Percentiles rank a stretch among this genome's conserved stretches.
These are phyloP conservation scores for Camponotus pennsylvanicus DNA, from an alignment of 1,140 invertebrate genomes.

Conservation along the genomic window DNA sequence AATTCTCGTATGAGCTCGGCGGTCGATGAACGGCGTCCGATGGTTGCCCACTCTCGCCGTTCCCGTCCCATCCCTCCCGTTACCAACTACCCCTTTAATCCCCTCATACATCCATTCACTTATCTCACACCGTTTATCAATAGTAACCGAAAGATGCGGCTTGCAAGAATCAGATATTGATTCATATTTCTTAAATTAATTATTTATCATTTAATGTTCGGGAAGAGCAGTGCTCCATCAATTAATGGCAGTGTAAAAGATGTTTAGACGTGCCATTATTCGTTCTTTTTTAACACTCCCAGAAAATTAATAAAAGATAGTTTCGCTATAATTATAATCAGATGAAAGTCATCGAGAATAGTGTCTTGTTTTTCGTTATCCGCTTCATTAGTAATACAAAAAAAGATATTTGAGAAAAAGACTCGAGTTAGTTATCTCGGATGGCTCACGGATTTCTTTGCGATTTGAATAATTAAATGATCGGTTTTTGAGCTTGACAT, in stretches of 20 bases:
- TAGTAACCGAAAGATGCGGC: slow-evolving; percentile 19
- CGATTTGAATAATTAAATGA: background rate
- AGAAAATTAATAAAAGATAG: background rate
- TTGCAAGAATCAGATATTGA: slow-evolving; percentile 32
- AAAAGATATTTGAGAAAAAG: slow-evolving; percentile 10
- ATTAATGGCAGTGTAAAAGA: slow-evolving; percentile 15
- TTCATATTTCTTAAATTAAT: slow-evolving; percentile 50
- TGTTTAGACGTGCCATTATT: background rate
- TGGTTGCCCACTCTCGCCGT: slow-evolving; percentile 26
- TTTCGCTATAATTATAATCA: slow-evolving; percentile 16
- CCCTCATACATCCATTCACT: slow-evolving; percentile 38
- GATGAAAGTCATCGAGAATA: background rate
- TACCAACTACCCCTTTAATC: background rate
- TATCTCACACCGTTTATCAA: slow-evolving; percentile 39
- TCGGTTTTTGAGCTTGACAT: background rate
- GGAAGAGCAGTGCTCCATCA: background rate
- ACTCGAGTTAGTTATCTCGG: background rate
- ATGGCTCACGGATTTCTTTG: background rate
- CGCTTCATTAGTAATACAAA: slow-evolving; percentile 8
- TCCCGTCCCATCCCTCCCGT: background rate
- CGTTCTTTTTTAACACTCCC: background rate
- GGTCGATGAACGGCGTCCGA: slow-evolving; percentile 56
- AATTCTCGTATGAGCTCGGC: slow-evolving; percentile 75
- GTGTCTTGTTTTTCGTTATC: slow-evolving; percentile 5
- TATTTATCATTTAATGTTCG: slow-evolving; percentile 49